These are phyloP conservation scores for Xestia rhomboidea DNA, from an alignment of 2,888 invertebrate species.

Conservation along the genomic window DNA sequence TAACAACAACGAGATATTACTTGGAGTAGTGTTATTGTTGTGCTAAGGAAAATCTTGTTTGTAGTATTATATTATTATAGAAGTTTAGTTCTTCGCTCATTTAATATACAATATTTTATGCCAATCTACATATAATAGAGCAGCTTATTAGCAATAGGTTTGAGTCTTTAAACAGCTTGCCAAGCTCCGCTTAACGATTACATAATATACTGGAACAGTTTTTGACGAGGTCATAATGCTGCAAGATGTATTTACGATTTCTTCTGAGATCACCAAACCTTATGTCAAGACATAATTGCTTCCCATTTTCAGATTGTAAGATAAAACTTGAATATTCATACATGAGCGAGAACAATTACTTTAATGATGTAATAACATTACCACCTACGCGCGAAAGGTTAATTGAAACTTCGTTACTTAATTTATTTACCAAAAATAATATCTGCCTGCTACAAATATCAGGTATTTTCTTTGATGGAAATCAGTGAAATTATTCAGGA, in stretches of 20 bases:
- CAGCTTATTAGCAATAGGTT: background rate
- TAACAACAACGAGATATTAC: slow-evolving; percentile 18
- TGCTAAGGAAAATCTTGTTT: background rate
- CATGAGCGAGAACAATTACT: slow-evolving; percentile 1
- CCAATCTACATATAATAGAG: no score
- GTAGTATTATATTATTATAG: no score
- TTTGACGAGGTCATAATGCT: background rate
- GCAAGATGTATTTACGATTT: background rate
- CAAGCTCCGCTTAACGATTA: background rate
- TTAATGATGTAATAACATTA: background rate
- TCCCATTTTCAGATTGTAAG: background rate
- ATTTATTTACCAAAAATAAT: slow-evolving; percentile 9
- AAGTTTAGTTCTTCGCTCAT: background rate
- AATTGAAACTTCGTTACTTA: background rate
- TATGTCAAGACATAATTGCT: background rate
- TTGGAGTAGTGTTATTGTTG: background rate
- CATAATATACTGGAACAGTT: background rate
- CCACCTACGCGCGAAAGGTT: background rate
- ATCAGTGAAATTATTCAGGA: slow-evolving; percentile 28
- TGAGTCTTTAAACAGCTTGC: background rate
- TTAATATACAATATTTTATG: background rate
- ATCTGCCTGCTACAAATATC: slow-evolving; percentile 5
- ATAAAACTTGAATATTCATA: slow-evolving; percentile 6
- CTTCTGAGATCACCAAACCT: background rate
- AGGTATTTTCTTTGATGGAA: background rate